Base-by-base conservation (phyloP, 2,888 invertebrate species). In the Brachylomia viminalis region DNA sequence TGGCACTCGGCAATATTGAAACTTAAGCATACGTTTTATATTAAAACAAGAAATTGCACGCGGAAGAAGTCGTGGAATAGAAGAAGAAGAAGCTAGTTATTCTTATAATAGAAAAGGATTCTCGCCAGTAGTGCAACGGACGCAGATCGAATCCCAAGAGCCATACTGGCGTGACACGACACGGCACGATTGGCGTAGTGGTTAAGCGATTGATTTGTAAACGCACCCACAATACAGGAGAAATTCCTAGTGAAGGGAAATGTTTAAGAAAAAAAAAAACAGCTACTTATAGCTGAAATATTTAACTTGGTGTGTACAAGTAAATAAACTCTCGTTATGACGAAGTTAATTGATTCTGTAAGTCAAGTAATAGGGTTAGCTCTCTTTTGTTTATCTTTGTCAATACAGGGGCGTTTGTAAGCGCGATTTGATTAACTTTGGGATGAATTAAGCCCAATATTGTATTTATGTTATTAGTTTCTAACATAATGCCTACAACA, bases 301-400 rank as follows among this genome's bases (percentile, higher is more conserved):
- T 79, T 66, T 59, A 8, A 47, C 58, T 78, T 52, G n/a, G n/a
- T n/a, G 13, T 62, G 17, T 49, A 23, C 27, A 45, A 66, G 58
- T 75, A 54, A 79, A 75, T 59, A 75, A 82, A 78, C 70, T 70
- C 52, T 59, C 15, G 68, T 80, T 74, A 84, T 72, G 75, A 62
- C 69, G 20, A 58, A 72, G 74, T 70, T 85, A 85, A 83, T 86
- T 86, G 86, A 72, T 85, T 74, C 71, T 62, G 74, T 79, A 79
- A 85, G 75, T 77, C 54, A 69, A 78, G 77, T 84, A 80, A 77
- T 56, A 56, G 23, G 30, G 52, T 84, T 72, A 52, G 33, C 27
- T 68, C 33, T 61, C 58, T 72, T 84, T 69, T 75, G 65, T 70
- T 59, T 56, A 54, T 69, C 52, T 68, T 59, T 75, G 74, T 84